These are phyloP conservation scores for Meganola albula DNA, from an alignment of 2,888 invertebrate species.

Conservation along the genomic window DNA sequence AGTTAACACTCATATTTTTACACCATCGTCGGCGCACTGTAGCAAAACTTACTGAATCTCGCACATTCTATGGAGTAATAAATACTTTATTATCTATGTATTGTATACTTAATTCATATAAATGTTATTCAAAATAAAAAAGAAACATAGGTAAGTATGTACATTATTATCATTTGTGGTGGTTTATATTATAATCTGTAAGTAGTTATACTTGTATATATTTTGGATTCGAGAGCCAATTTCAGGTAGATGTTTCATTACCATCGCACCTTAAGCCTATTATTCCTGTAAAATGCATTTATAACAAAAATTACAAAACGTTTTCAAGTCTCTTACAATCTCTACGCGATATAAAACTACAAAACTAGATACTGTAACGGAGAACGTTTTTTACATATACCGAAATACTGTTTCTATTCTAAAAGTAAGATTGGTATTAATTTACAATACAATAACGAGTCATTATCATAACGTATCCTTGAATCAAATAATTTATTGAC, in stretches of 20 bases:
- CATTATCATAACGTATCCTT: conserved; percentile 44
- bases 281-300: conserved; percentile 23
- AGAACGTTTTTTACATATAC: conserved; percentile 57
- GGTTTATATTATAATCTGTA: too few species aligned
- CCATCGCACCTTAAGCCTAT: conserved; percentile 27
- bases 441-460: conserved; percentile 58
- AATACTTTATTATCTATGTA: conserved; percentile 9
- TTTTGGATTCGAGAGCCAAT: conserved; percentile 20
- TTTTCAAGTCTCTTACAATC: conserved; percentile 43
- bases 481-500: conserved; percentile 51
- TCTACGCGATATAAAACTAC: conserved; percentile 63
- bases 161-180: too few species aligned
- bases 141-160: too few species aligned
- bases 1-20: conserved; percentile 52
- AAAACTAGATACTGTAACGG: conserved; percentile 63
- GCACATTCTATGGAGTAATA: conserved; percentile 19
- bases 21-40: conserved; percentile 40
- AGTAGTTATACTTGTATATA: background rate
- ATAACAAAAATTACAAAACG: conserved; percentile 9
- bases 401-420: conserved; percentile 69
- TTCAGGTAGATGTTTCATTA: too few species aligned
- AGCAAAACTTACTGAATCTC: conserved; percentile 32
- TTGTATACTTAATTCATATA: too few species aligned
- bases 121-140: too few species aligned
- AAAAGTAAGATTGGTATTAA: conserved; percentile 55